Evolutionary conservation across 2,797 vertebrate species (phyloP), one percentile per base, ranked within the genome.

Genomic region (Sciurus carolinensis): DNA sequence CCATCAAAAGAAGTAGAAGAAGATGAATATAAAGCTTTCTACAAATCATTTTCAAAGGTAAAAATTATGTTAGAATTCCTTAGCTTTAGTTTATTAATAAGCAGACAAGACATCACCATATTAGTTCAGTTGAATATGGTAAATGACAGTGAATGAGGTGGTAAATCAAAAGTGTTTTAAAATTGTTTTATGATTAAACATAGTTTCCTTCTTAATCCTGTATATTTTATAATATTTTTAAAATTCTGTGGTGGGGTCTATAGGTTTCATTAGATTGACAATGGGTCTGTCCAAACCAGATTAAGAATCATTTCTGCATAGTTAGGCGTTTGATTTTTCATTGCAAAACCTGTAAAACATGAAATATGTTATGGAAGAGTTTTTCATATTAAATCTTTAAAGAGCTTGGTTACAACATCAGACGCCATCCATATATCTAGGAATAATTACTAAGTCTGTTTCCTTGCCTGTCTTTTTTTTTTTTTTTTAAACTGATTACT

Each of bases 21-120:
- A 30, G 99, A 99, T 20, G 99, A 99, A 97, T 99, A 99, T 98
- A 99, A 98, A 93, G 99, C 99, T 76, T 99, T 99, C 98, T 99
- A 99, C 98, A 99, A 99, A 98, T 99, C 99, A 30, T 99, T 99
- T 98, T 99, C 99, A 72, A 99, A 99, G 99, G 99, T 99, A 98
- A 96, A 14, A 90, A 80, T 15, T 82, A 22, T 39, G 73, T 80
- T 69, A 85, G 50, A 85, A 47, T 88, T 89, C 14, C 57, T 18
- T 85, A 14, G 13, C 30, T 54, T 90, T 24, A 30, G 7, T 36
- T 85, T 77, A 77, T 47, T 77, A 57, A 12, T 76, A 36, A 71
- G n/a, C 66, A 62, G 9, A 92, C 1, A 64, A 36, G 75, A 18
- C n/a, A 22, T 28, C 12, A 57, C 36, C 15, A 10, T 36, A 0